phyloP scores from a whole-genome alignment of 2,797 vertebrate genomes.

The Oreonectes daqikongensis region DNA sequence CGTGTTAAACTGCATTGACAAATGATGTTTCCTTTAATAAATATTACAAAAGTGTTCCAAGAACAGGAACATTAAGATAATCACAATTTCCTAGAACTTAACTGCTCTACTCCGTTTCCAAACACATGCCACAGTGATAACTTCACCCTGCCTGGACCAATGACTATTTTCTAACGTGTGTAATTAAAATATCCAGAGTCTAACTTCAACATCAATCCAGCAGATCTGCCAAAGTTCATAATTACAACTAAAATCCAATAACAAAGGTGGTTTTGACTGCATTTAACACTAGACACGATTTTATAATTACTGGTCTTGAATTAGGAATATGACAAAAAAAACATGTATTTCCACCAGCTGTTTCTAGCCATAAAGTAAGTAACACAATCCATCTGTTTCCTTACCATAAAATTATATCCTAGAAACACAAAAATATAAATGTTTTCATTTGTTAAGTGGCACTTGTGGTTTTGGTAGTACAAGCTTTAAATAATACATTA shows the following conservation, averaged over 20 bases:
- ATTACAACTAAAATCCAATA: constrained; percentile 34
- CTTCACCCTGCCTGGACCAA: constrained; percentile 8
- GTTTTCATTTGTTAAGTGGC: constrained; percentile 29
- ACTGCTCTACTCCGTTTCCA: constrained; percentile 44
- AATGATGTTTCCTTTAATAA: constrained; percentile 52
- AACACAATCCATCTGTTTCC: constrained; percentile 10
- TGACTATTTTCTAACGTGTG: constrained; percentile 43
- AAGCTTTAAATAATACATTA: neutral
- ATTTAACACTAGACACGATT: constrained; percentile 2
- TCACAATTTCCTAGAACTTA: constrained; percentile 37
- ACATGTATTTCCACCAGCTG: constrained; percentile 7
- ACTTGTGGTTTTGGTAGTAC: constrained; percentile 17
- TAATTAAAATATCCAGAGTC: constrained; percentile 53
- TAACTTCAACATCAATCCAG: constrained; percentile 34
- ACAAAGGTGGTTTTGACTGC: constrained; percentile 37
- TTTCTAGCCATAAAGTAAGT: constrained; percentile 26
- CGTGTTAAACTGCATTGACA: constrained; percentile 37
- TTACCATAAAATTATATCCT: constrained; percentile 17
- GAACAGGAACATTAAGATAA: constrained; percentile 24
- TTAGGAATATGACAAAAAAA: constrained; percentile 20
- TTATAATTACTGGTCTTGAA: neutral
- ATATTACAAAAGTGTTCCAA: constrained; percentile 34
- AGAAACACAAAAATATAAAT: constrained; percentile 21
- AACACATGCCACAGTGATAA: constrained; percentile 25
- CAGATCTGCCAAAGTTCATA: constrained; percentile 31